A percentile compares a stretch with the other conserved stretches of the same genome.
Evolutionary conservation across 1,140 invertebrate species (phyloP).

Genomic region (Scaptomyza montana): DNA sequence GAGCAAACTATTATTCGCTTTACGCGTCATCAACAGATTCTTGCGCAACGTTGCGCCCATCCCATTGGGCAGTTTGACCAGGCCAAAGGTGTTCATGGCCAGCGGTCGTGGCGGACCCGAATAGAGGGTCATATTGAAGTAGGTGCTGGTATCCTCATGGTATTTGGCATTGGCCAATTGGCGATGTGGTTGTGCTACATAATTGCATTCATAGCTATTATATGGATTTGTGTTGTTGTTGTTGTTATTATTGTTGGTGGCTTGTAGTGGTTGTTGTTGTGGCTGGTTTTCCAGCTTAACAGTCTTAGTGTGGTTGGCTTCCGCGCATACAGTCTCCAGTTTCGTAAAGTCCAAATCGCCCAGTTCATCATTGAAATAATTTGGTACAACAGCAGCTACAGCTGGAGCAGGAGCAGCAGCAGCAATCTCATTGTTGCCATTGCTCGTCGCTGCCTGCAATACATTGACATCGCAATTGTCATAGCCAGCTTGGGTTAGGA

Average conservation of each 20-base stretch:
- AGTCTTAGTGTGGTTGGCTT: slow-evolving; percentile 70
- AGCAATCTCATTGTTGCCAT: not conserved
- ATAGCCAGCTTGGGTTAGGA: slow-evolving; percentile 70
- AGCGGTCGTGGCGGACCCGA: slow-evolving; percentile 68
- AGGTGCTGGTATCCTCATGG: slow-evolving; percentile 61
- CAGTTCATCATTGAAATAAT: slow-evolving; percentile 58
- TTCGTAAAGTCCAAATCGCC: slow-evolving; percentile 69
- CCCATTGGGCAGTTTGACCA: slow-evolving; percentile 73
- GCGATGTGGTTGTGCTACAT: slow-evolving; percentile 47
- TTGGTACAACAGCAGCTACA: slow-evolving; percentile 12
- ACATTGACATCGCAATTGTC: slow-evolving; percentile 67
- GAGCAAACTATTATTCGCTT: slow-evolving; percentile 71
- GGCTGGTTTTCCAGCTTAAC: slow-evolving; percentile 69
- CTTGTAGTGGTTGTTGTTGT: slow-evolving; percentile 37
- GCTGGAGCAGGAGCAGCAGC: too few species aligned
- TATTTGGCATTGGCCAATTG: slow-evolving; percentile 67
- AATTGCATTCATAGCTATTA: slow-evolving; percentile 14
- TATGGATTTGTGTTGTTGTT: slow-evolving; percentile 18
- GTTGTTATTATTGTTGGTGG: slow-evolving; percentile 27
- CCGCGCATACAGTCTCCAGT: slow-evolving; percentile 73
- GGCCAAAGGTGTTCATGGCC: slow-evolving; percentile 73
- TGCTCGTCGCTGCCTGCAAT: slow-evolving; percentile 38
- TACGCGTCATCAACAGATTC: slow-evolving; percentile 67
- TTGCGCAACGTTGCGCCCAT: slow-evolving; percentile 75
- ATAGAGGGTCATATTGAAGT: slow-evolving; percentile 75